phyloP scores from a whole-genome alignment of 2,888 invertebrate species.

The Rhagonycha fulva region DNA sequence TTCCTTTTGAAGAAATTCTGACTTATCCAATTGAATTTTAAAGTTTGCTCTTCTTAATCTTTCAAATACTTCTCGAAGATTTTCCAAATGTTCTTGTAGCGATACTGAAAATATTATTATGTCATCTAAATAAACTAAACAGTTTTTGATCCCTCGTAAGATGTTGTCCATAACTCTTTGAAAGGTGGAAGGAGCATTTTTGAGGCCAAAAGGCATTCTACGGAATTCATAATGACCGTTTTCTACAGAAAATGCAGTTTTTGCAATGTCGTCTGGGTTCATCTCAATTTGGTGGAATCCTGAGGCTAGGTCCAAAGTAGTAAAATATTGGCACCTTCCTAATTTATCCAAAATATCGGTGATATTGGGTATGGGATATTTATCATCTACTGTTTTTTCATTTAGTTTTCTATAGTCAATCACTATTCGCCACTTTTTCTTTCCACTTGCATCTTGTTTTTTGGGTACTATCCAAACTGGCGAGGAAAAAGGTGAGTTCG shows the following conservation, averaged over 20 bases:
- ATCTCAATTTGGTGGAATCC: slow-evolving; percentile 37
- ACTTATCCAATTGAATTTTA: slow-evolving; percentile 20
- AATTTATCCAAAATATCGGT: too few relatives aligned
- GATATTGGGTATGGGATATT: too few relatives aligned
- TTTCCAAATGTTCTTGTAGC: too few relatives aligned
- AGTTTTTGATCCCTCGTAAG: slow-evolving; percentile 38
- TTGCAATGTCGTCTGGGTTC: slow-evolving; percentile 33
- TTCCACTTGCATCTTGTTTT: too few relatives aligned
- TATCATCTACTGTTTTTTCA: too few relatives aligned
- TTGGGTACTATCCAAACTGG: too few relatives aligned
- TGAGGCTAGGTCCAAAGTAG: background rate
- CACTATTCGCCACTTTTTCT: too few relatives aligned
- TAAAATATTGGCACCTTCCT: background rate
- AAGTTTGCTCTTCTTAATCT: too few relatives aligned
- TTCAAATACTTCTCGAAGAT: too few relatives aligned
- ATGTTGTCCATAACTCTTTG: slow-evolving; percentile 45
- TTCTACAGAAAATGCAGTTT: slow-evolving; percentile 43
- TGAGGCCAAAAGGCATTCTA: slow-evolving; percentile 45
- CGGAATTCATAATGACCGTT: slow-evolving; percentile 42
- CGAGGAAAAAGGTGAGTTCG: too few relatives aligned
- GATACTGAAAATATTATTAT: slow-evolving; percentile 39
- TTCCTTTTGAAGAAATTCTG: too few relatives aligned
- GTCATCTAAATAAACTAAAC: slow-evolving; percentile 43
- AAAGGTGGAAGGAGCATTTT: slow-evolving; percentile 43
- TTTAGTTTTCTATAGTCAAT: too few relatives aligned